Base-by-base conservation (phyloP, 2,113 vertebrate genomes). In the Misgurnus anguillicaudatus region DNA sequence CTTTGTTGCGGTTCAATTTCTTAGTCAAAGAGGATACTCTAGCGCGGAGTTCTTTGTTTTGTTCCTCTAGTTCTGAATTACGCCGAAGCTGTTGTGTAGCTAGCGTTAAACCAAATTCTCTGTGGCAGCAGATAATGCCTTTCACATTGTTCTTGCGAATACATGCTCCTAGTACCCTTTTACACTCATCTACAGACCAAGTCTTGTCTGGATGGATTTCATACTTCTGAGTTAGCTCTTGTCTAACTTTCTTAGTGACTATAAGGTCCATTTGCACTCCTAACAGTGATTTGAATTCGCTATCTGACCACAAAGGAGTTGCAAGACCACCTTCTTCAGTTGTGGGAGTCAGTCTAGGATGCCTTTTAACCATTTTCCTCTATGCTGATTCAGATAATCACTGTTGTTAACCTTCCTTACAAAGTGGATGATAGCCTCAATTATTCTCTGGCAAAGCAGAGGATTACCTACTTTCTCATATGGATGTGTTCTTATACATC, bases 11-110 rank as follows among this genome's bases (percentile, higher is more conserved):
- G 47, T 48, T n/a, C n/a, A n/a, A n/a, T n/a, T n/a, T n/a, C n/a
- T n/a, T n/a, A n/a, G n/a, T n/a, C n/a, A n/a, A n/a, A n/a, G n/a
- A n/a, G n/a, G n/a, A n/a, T n/a, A n/a, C n/a, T n/a, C n/a, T n/a
- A n/a, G n/a, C n/a, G n/a, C n/a, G n/a, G n/a, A 66, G 14, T 14
- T 41, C 39, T 66, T 42, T 66, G 64, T 31, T 64, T 31, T 64
- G 62, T 64, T 64, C 4, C 10, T 64, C 19, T 64, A 70, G 21
- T 5, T 71, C 69, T 19, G 67, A 51, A 45, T 53, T 70, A 70
- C 47, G 11, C 42, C 5, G 19, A 71, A 16, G 24, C 31, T 71
- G 48, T 17, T 71, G 51, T 71, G 16, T 57, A 39, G 69, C 24
- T 71, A 45, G 64, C 2, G 9, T 9, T 66, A 19, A 55, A 47